Evolutionary conservation across 2,797 vertebrate genomes (phyloP).

Genomic region (Bradypus variegatus): DNA sequence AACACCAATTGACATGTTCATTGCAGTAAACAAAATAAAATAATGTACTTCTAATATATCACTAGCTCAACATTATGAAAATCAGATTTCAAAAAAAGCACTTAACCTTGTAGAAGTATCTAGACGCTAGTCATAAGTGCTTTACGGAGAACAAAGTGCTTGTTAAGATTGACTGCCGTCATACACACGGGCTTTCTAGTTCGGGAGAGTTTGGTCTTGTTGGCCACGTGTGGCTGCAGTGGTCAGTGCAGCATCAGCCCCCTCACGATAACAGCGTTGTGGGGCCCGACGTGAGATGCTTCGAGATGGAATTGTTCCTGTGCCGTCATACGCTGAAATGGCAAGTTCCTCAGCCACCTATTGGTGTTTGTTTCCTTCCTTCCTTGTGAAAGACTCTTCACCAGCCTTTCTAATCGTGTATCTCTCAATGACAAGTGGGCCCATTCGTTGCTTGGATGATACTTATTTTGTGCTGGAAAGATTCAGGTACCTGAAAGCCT

Average conservation of each 20-base stretch:
- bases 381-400: background rate
- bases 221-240: background rate
- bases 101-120: background rate
- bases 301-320: background rate
- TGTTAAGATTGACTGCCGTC: background rate
- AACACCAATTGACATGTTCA: background rate
- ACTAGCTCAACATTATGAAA: background rate
- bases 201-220: background rate
- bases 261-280: fast-evolving
- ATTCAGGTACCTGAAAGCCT: background rate
- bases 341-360: no score
- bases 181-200: background rate
- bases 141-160: background rate
- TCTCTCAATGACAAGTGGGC: background rate
- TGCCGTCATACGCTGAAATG: fast-evolving
- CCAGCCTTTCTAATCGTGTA: background rate
- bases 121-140: background rate
- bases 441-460: background rate
- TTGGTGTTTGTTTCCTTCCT: background rate
- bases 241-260: background rate
- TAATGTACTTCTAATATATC: background rate
- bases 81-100: background rate
- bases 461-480: background rate
- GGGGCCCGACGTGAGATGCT: background rate
- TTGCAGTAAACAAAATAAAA: background rate